These are phyloP conservation scores for Gonioctena quinquepunctata DNA, from an alignment of 1,140 invertebrate genomes.

Conservation along the genomic window DNA sequence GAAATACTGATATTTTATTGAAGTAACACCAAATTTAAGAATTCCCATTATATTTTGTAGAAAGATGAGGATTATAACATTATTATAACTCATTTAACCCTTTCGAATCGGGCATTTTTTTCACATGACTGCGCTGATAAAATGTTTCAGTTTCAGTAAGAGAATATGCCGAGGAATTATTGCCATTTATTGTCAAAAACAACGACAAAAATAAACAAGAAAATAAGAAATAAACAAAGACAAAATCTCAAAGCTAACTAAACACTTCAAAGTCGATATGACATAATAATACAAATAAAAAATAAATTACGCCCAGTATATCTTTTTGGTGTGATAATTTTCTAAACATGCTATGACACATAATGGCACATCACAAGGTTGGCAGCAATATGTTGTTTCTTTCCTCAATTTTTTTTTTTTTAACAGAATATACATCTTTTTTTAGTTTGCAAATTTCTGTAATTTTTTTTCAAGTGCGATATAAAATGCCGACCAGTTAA, in stretches of 20 bases:
- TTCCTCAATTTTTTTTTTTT: neutral
- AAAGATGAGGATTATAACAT: no score
- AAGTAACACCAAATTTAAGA: no score
- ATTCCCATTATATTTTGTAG: no score
- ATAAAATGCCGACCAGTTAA: neutral
- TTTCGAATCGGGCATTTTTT: neutral
- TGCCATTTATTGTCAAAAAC: neutral
- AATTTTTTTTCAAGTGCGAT: neutral
- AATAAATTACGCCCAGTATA: neutral
- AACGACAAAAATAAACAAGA: neutral
- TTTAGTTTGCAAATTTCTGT: neutral
- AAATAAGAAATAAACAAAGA: no score
- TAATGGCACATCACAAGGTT: neutral
- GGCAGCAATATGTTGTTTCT: neutral
- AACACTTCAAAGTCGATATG: neutral
- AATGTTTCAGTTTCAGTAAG: neutral
- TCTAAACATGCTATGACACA: neutral
- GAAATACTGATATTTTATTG: no score
- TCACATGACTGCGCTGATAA: neutral
- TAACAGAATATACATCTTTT: slow-evolving; percentile 3
- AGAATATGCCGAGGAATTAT: no score
- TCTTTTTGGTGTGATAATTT: neutral
- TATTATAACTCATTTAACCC: no score
- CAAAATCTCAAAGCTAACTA: no score
- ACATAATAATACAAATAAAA: neutral